A percentile compares a stretch with the other conserved stretches of the same genome.
Evolutionary conservation across 2,888 invertebrate genomes (phyloP).

Genomic region (Chrysotoxum bicinctum): DNA sequence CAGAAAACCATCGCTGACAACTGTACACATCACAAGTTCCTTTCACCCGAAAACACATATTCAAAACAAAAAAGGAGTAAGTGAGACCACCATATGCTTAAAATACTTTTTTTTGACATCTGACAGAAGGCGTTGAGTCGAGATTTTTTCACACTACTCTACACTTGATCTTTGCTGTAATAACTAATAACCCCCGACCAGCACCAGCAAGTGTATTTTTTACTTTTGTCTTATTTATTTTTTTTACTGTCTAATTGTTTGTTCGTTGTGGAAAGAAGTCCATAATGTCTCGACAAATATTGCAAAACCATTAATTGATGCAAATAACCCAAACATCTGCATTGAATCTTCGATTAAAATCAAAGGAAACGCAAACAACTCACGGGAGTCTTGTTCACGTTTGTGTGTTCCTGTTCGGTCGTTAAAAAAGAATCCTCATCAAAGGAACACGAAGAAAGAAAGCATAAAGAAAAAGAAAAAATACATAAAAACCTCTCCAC

Average conservation of each 20-base stretch:
- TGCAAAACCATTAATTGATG: neutral
- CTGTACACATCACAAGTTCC: slow-evolving; percentile 2
- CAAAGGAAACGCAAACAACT: neutral
- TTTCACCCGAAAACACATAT: slow-evolving; percentile 29
- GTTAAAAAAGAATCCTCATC: neutral
- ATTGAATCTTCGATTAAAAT: neutral
- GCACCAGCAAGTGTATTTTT: slow-evolving; percentile 42
- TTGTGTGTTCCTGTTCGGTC: slow-evolving; percentile 20
- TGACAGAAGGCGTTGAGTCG: slow-evolving; percentile 52
- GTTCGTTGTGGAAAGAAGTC: slow-evolving; percentile 31
- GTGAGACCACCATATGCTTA: slow-evolving; percentile 34
- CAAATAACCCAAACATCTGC: slow-evolving; percentile 3
- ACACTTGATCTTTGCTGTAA: slow-evolving; percentile 35
- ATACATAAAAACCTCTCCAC: slow-evolving; percentile 39
- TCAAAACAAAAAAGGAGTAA: slow-evolving; percentile 56
- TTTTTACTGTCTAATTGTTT: slow-evolving; percentile 37
- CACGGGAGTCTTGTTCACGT: slow-evolving; percentile 3
- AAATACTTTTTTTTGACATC: slow-evolving; percentile 56
- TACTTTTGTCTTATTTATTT: slow-evolving; percentile 48
- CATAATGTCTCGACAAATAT: slow-evolving; percentile 27
- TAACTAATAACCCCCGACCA: slow-evolving; percentile 4
- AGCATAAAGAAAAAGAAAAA: slow-evolving; percentile 19
- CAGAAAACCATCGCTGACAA: slow-evolving; percentile 35
- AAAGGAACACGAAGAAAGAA: slow-evolving; percentile 3
- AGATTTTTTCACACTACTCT: slow-evolving; percentile 24